Base-by-base conservation (phyloP, 2,113 vertebrate genomes). In the Burhinus bistriatus region DNA sequence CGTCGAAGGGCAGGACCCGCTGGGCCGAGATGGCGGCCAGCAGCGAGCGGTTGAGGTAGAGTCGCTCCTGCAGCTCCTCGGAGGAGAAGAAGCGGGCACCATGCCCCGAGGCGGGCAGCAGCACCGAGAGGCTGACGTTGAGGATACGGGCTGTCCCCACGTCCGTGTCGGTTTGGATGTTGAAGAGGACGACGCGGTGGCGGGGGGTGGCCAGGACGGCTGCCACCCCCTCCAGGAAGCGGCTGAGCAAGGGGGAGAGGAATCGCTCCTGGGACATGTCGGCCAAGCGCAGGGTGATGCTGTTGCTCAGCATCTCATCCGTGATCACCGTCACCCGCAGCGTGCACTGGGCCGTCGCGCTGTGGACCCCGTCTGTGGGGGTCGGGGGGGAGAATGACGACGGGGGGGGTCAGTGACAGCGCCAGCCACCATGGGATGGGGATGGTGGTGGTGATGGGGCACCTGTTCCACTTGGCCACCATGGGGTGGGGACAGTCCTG, bases 301-400 rank as follows among this genome's bases (percentile, higher is more conserved):
- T 99, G 98, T 99, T 99, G 94, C 99, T 99, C 86, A 99, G 98
- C 99, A 99, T 99, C 95, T 99, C 99, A 29, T 99, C 99, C 0
- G 99, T 99, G 98, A 99, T 99, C 96, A 99, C 98, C 66, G 98
- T 99, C 97, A 99, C 99, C 25, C 99, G 99, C 78, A 99, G 98
- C 0, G 99, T 98, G 82, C 99, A 99, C 97, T 99, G 99, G 2
- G 99, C 99, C 0, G 99, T 99, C 49, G 99, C 99, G 0, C 98
- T 98, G 98, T 99, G 99, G 76, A 99, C 88, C 0, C 99, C 99
- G 18, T 99, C 99, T 99, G 97, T 0, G 12, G 25, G 38, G n/a
- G n/a, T n/a, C n/a, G n/a, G 17, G 42, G 32, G 5, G 0, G 3
- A 7, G 18, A 11, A 29, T 2, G 8, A 5, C 9, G 44, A 15